Evolutionary conservation across 1,140 invertebrate genomes (phyloP).

Genomic region (Anastrepha obliqua): DNA sequence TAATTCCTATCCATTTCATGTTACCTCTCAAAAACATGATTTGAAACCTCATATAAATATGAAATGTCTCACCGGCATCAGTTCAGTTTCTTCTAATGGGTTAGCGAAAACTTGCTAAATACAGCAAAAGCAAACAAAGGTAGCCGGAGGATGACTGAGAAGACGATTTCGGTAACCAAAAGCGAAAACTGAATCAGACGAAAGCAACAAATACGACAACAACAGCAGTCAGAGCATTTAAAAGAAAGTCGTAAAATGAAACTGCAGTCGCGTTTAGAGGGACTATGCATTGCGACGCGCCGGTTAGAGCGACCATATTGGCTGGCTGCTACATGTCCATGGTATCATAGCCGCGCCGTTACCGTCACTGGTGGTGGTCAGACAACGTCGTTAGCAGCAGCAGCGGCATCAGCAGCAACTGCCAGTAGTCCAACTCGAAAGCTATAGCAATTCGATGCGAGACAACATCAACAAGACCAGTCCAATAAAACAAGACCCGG

Average conservation of each 20-base stretch:
- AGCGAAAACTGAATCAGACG: slow-evolving; percentile 29
- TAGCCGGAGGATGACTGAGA: neutral
- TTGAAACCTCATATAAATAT: neutral
- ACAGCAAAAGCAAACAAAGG: slow-evolving; percentile 8
- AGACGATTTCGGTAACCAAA: slow-evolving; percentile 31
- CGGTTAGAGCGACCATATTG: neutral
- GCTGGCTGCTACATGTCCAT: neutral
- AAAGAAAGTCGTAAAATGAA: slow-evolving; percentile 50
- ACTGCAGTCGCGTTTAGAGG: slow-evolving; percentile 18
- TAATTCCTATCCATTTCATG: neutral
- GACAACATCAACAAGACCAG: slow-evolving; percentile 6
- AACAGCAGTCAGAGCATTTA: neutral
- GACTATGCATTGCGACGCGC: slow-evolving; percentile 19
- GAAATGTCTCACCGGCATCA: neutral
- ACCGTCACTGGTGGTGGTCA: neutral
- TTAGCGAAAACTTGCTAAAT: neutral
- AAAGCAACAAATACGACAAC: slow-evolving; percentile 11
- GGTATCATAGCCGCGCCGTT: neutral
- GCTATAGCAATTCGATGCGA: neutral
- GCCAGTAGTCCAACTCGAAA: slow-evolving; percentile 7
- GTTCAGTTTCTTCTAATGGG: neutral
- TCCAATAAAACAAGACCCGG: slow-evolving; percentile 24
- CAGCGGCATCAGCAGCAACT: neutral
- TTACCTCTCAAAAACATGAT: neutral
- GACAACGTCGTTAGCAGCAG: slow-evolving; percentile 27